These are phyloP conservation scores for Lepidochrysops patricia DNA, from an alignment of 2,888 invertebrate species.

Conservation along the genomic window DNA sequence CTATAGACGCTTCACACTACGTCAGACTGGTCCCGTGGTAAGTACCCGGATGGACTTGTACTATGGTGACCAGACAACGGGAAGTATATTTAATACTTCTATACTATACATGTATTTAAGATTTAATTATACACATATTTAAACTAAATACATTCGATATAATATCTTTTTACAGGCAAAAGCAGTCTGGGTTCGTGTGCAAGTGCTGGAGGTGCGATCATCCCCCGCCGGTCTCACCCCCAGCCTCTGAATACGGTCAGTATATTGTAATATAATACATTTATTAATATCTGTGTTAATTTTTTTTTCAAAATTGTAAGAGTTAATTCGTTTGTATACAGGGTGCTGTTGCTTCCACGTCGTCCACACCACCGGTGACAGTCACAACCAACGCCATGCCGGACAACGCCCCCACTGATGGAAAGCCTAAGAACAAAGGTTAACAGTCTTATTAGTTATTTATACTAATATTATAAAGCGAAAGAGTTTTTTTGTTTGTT, in stretches of 20 bases:
- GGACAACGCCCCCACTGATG: conserved; percentile 58
- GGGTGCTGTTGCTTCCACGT: conserved; percentile 70
- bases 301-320: too few species aligned
- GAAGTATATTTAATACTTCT: too few species aligned
- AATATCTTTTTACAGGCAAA: conserved; percentile 61
- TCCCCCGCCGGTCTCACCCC: conserved; percentile 66
- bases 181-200: conserved; percentile 81
- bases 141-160: too few species aligned
- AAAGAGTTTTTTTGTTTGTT: too few species aligned
- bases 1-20: too few species aligned
- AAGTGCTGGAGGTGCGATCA: conserved; percentile 67
- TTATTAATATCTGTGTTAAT: not conserved
- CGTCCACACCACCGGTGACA: conserved; percentile 63
- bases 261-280: too few species aligned
- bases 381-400: conserved; percentile 61
- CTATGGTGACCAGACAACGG: too few species aligned
- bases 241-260: conserved; percentile 64
- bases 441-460: too few species aligned
- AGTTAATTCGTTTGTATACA: conserved; percentile 26
- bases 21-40: not conserved
- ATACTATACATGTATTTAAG: too few species aligned
- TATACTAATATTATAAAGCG: too few species aligned
- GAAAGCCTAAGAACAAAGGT: conserved; percentile 67
- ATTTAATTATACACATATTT: too few species aligned
- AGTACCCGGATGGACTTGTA: too few species aligned